Conservation (phyloP, 2,888 invertebrate species). For the Nomada lathburiana region DNA sequence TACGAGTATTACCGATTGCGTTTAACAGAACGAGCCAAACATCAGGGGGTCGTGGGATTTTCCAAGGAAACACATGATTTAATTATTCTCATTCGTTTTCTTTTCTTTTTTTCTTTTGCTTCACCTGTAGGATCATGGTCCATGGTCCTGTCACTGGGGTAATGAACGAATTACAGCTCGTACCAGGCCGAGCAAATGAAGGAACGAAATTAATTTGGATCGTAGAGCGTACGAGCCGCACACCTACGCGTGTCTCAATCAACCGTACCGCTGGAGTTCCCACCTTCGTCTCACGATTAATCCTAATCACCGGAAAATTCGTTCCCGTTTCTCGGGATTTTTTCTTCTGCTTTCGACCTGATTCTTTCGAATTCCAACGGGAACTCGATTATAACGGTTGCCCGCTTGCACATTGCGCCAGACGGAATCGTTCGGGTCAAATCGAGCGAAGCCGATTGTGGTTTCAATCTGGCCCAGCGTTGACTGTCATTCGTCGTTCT, state of each 20-base stretch:
- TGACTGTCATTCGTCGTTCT: not conserved
- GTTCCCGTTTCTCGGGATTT: conserved; percentile 3
- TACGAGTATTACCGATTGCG: not conserved
- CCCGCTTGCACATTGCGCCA: not conserved
- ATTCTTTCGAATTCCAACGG: conserved; percentile 6
- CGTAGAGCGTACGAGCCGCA: conserved; percentile 12
- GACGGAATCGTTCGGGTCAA: conserved; percentile 18
- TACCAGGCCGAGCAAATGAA: conserved; percentile 13
- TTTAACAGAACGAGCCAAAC: not conserved
- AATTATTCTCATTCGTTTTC: not conserved
- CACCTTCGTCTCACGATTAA: conserved; percentile 48
- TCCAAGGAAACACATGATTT: not conserved
- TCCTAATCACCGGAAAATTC: conserved; percentile 39
- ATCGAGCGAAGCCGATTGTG: conserved; percentile 4
- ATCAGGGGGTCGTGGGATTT: not conserved
- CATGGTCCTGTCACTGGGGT: conserved; percentile 9
- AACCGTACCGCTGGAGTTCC: conserved; percentile 10
- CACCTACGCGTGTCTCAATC: conserved; percentile 20
- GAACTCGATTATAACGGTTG: conserved; percentile 22
- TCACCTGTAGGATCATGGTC: conserved; percentile 17
- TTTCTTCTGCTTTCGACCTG: no score
- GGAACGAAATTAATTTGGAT: conserved; percentile 21
- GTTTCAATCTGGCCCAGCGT: not conserved
- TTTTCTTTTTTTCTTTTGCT: not conserved
- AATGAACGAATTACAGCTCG: conserved; percentile 25